Conservation (phyloP, 2,797 vertebrate genomes). For the Sebastes matsubarae region DNA sequence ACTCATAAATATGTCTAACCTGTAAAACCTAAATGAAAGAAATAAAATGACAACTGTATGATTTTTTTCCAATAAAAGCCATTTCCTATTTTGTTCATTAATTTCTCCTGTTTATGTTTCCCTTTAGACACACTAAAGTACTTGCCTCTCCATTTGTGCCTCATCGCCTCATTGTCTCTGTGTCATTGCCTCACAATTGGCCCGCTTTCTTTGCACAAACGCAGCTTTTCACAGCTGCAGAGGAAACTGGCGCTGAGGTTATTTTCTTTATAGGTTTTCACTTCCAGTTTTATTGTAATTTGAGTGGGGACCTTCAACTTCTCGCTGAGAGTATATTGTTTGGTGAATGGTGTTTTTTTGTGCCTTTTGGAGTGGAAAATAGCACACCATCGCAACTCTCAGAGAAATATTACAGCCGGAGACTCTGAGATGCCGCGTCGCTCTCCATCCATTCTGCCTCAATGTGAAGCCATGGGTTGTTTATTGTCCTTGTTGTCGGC, state of each 20-base stretch:
- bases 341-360: slow-evolving; percentile 23
- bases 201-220: background rate
- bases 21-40: background rate
- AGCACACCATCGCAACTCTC: slow-evolving; percentile 52
- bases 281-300: slow-evolving; percentile 55
- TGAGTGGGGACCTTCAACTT: slow-evolving; percentile 40
- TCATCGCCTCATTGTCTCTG: slow-evolving; percentile 11
- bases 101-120: slow-evolving; percentile 14
- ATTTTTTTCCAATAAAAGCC: background rate
- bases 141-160: background rate
- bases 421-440: slow-evolving; percentile 35
- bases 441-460: slow-evolving; percentile 59
- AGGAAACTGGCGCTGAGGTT: slow-evolving; percentile 12
- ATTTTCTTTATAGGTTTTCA: slow-evolving; percentile 42
- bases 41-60: background rate
- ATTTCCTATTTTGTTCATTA: background rate
- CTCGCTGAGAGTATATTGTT: slow-evolving; percentile 43
- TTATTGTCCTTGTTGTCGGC: slow-evolving; percentile 55
- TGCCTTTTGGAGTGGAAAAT: slow-evolving; percentile 75
- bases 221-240: slow-evolving; percentile 4
- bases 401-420: slow-evolving; percentile 57
- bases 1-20: background rate
- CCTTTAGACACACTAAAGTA: slow-evolving; percentile 4
- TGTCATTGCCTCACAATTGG: background rate
- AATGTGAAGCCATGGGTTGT: slow-evolving; percentile 55